phyloP scores from a whole-genome alignment of 1,140 invertebrate genomes.

The Megathymus violae region DNA sequence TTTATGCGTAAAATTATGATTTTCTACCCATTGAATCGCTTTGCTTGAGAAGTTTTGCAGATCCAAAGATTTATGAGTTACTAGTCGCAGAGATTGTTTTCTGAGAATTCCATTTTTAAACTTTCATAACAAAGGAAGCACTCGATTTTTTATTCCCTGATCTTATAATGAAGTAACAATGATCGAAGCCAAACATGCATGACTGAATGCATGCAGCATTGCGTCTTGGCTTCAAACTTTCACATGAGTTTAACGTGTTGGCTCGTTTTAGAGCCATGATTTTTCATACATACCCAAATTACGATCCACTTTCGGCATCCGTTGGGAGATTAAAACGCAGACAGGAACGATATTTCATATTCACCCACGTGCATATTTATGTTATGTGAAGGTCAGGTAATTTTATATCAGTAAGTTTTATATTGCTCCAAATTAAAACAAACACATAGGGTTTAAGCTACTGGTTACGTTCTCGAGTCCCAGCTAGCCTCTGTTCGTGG shows the following conservation, averaged over 20 bases:
- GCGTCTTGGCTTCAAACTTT: conserved; percentile 4
- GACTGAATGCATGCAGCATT: background rate
- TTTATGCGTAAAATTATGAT: conserved; percentile 30
- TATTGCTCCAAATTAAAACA: too few relatives aligned
- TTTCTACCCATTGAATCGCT: conserved; percentile 16
- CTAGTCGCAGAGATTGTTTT: background rate
- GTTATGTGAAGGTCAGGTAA: conserved; percentile 18
- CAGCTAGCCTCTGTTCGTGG: too few relatives aligned
- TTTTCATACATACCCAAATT: conserved; percentile 6
- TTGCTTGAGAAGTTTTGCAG: conserved; percentile 15
- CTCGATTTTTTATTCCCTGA: conserved; percentile 10
- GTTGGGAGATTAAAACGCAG: conserved; percentile 20
- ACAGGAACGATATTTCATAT: conserved; percentile 16
- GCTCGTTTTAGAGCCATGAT: conserved; percentile 7
- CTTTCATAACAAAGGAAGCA: conserved; percentile 17
- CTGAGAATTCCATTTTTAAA: conserved; percentile 4
- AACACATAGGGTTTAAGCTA: too few relatives aligned
- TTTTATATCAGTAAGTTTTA: background rate
- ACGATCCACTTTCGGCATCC: conserved; percentile 27
- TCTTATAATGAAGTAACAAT: conserved; percentile 21
- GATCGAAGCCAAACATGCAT: conserved; percentile 3
- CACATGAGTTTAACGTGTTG: background rate
- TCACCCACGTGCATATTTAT: conserved; percentile 20
- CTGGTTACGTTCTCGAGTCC: too few relatives aligned
- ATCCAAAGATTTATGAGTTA: conserved; percentile 18